Percentiles rank a stretch among this genome's conserved stretches.
Evolutionary conservation across 2,888 invertebrate species (phyloP).

Genomic region (Leptopilina syphax): DNA sequence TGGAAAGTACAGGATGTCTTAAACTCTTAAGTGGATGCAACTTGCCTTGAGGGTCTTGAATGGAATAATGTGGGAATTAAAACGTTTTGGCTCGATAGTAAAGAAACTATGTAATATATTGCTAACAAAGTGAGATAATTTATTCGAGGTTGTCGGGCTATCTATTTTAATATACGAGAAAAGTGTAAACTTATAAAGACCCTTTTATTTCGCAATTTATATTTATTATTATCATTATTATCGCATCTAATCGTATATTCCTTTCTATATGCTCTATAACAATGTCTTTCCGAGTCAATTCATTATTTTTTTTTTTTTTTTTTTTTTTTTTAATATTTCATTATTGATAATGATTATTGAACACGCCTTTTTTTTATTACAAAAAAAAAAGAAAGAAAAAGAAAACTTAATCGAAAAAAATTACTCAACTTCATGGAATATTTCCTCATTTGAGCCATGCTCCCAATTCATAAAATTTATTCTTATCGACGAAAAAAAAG

Average conservation of each 20-base stretch:
- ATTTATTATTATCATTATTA: not conserved
- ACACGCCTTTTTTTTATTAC: constrained; percentile 22
- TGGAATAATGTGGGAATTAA: constrained; percentile 30
- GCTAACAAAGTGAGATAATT: constrained; percentile 21
- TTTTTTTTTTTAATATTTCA: too few species aligned
- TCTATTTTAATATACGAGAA: constrained; percentile 12
- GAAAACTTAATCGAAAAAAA: not conserved
- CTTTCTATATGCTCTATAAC: not conserved
- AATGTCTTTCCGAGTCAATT: constrained; percentile 14
- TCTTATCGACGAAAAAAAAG: not conserved
- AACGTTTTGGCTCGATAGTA: not conserved
- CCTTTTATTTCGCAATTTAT: not conserved
- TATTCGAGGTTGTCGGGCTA: constrained; percentile 23
- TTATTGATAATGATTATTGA: not conserved
- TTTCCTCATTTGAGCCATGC: not conserved
- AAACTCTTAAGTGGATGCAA: constrained; percentile 12
- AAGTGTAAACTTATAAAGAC: constrained; percentile 4
- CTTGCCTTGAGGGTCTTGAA: constrained; percentile 6
- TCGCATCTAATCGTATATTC: not conserved
- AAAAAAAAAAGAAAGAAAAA: too few species aligned
- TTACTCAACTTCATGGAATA: constrained; percentile 28
- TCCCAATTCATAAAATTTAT: constrained; percentile 29
- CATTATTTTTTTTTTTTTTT: not conserved
- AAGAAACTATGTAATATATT: not conserved
- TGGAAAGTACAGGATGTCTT: constrained; percentile 30